Base-by-base conservation (phyloP, 2,113 vertebrate genomes). In the Oncorhynchus tshawytscha region DNA sequence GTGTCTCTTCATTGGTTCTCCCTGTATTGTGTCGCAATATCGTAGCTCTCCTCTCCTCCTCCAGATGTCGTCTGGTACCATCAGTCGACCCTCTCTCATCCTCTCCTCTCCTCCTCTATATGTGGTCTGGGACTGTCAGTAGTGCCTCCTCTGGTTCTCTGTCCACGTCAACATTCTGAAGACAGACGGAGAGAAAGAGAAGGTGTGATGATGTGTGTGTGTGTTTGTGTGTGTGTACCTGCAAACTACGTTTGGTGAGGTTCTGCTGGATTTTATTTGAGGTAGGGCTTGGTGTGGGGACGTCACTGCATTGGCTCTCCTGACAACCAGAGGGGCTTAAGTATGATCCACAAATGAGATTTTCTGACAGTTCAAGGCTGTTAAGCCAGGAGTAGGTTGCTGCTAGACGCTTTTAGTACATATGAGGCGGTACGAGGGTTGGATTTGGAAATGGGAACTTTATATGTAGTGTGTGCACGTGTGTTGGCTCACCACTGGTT, bases 161-260 rank as follows among this genome's bases (percentile, higher is more conserved):
- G 79, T 92, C 92, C 80, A 97, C 87, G 1, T 95, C 92, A 18
- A 97, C 95, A 2, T 97, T 94, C 93, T 94, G 82, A 27, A 76
- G 78, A 64, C 90, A 85, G 67, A 77, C 25, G 5, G 29, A 6
- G 5, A 11, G 59, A 6, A 5, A 80, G 27, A 73, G 15, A 20
- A 16, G 9, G 16, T 27, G 5, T 45, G 69, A 48, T 34, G 34
- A 12, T 39, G 54, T 72, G 54, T 39, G 59, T 65, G 11, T 60
- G 15, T 9, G 11, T 54, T 67, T 1, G 15, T 2, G 0, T 31
- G 29, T 68, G 67, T 34, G 51, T 65, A 82, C 74, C 78, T 77
- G 49, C 70, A 83, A 49, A 67, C 79, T 85, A 81, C 80, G 78
- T 62, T 75, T 72, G 48, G 81, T 67, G 49, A 81, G 84, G 54